Base-by-base conservation (phyloP, 2,888 invertebrate species). In the Microplitis manilae region DNA sequence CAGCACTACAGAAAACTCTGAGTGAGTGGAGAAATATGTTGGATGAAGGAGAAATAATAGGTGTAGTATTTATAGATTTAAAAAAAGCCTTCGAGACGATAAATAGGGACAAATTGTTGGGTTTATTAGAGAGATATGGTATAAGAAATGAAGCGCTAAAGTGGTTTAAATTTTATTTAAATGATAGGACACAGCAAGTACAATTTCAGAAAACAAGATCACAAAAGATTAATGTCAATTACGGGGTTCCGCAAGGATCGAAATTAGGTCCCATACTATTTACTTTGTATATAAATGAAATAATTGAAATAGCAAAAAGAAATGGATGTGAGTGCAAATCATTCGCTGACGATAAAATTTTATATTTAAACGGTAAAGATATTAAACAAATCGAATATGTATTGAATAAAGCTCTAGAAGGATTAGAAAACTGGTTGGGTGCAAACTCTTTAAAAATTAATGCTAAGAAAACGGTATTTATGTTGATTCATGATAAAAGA, bases 361-460 rank as follows among this genome's bases (percentile, higher is more conserved):
- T 77, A 15, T 79, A 79, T 78, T 72, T 79, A 6, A 41, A 13
- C 8, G 68, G 64, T n/a, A 69, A 72, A 17, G 38, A 71, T 17
- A 59, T 68, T 13, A 68, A 9, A 6, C 59, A 75, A 8, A 1
- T 80, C 0, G 64, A 79, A 8, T 62, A 9, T 9, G 74, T 61
- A 9, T 59, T 79, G 38, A 79, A 80, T 68, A 6, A 5, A 5
- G 73, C 17, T 7, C 41, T 80, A 40, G 41, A 2, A 1, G 65
- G n/a, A 68, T n/a, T 75, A 7, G 50, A 67, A 61, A 5, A 61
- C 5, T 79, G 78, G 80, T 59, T 80, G 62, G 74, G 59, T 20
- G 7, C 30, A 0, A 79, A 76, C 17, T 59, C 30, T 6, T 67
- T 79, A 13, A 78, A 76, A 73, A 39, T 79, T 15, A 80, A 80